Base-by-base conservation (phyloP, 2,797 vertebrate species). In the Salarias fasciatus region DNA sequence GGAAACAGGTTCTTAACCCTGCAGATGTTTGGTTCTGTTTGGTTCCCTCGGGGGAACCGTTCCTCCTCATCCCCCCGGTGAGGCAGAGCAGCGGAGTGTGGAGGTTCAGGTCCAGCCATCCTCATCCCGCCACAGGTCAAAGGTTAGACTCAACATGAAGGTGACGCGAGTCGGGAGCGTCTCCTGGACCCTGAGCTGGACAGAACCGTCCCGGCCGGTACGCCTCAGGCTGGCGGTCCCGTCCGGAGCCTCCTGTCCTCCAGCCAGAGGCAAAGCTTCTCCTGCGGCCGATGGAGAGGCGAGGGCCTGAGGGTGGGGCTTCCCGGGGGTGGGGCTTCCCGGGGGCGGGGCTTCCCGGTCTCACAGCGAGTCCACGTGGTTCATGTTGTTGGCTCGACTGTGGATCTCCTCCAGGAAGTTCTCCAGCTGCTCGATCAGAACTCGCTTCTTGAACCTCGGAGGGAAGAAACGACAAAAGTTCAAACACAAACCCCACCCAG, bases 401-500 rank as follows among this genome's bases (percentile, higher is more conserved):
- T 98, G 95, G 86, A 98, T 96, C 91, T 98, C 96, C 75, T 98
- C 96, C 59, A 98, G 91, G 87, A 98, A 95, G 86, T 92, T 95
- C 85, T 98, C 95, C 74, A 98, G 93, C 77, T 98, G 96, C 91
- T 99, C 96, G 64, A 98, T 97, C 78, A 99, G 92, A 91, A 98
- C 96, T 31, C 95, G 90, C 82, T 97, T 98, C 91, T 99, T 98
- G 92, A 98, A 99, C 90, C 97, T 98, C 87, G n/a, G 70, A 38
- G 11, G 11, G 46, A 51, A 63, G 70, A 38, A 38, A 38, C 48
- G 5, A 5, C 9, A 4, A 12, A 43, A 13, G 13, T 29, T 11
- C 6, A 5, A 49, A 10, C n/a, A n/a, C n/a, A n/a, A n/a, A n/a
- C n/a, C n/a, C n/a, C n/a, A n/a, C n/a, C n/a, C n/a, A n/a, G n/a